Percentiles rank a stretch among this genome's conserved stretches.
These are phyloP conservation scores for Scarus forsteni DNA, from an alignment of 2,797 vertebrate species.

Conservation along the genomic window DNA sequence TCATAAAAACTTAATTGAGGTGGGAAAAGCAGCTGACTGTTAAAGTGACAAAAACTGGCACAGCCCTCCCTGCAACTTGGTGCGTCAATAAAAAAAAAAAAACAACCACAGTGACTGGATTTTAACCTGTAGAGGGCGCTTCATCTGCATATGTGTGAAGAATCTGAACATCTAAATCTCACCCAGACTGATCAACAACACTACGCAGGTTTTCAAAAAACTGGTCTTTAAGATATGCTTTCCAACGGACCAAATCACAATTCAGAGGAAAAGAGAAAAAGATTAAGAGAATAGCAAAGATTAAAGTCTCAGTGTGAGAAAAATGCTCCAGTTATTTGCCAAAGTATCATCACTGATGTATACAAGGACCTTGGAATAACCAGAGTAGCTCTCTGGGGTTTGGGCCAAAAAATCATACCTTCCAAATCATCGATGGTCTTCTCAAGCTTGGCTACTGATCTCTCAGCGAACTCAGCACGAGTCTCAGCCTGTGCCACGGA, in stretches of 20 bases:
- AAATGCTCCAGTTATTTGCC: conserved; percentile 6
- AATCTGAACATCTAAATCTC: no score
- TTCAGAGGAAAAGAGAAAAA: conserved; percentile 16
- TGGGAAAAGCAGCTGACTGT: no score
- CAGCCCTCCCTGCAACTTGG: no score
- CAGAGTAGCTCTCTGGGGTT: conserved; percentile 2
- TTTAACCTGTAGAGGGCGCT: no score
- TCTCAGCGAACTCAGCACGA: conserved; percentile 98
- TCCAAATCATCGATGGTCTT: conserved; percentile 99
- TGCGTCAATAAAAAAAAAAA: no score
- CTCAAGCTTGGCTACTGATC: conserved; percentile 99
- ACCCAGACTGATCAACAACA: no score
- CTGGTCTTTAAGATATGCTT: neutral
- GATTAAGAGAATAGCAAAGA: conserved; percentile 29
- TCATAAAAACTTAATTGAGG: no score
- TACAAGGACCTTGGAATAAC: conserved; percentile 4
- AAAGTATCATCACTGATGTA: conserved; percentile 1
- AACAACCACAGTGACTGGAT: no score
- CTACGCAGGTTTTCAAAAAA: no score
- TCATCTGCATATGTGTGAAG: no score
- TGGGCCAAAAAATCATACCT: conserved; percentile 85
- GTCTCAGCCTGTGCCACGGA: conserved; percentile 92
- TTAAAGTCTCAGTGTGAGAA: neutral
- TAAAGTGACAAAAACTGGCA: no score
- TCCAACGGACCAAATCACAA: conserved; percentile 10